phyloP scores from a whole-genome alignment of 1,140 invertebrate species.

The Cyclargus thomasi region DNA sequence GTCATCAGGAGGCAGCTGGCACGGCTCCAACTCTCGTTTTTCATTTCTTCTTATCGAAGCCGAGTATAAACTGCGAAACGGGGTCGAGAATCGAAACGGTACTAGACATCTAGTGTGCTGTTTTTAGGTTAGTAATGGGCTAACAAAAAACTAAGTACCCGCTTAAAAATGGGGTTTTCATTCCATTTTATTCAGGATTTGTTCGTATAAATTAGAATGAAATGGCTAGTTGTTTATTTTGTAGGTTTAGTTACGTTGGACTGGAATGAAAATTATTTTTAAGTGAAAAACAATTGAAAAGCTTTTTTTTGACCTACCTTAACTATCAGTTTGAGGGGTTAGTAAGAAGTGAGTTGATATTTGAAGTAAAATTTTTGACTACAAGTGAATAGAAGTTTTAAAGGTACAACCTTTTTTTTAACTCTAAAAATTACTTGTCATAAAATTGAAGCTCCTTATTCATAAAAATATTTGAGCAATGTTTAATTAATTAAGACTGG shows the following conservation, averaged over 20 bases:
- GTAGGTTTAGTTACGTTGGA: background rate
- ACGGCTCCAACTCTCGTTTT: conserved; percentile 6
- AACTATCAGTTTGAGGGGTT: no score
- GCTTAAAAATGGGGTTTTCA: conserved; percentile 6
- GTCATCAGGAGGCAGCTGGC: conserved; percentile 2
- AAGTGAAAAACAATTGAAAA: background rate
- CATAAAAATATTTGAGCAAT: no score
- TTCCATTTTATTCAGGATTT: background rate
- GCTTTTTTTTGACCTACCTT: background rate
- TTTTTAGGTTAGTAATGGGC: conserved; percentile 14
- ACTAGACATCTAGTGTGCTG: conserved; percentile 13
- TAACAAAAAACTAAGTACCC: conserved; percentile 8
- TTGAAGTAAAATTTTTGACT: no score
- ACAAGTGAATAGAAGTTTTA: no score
- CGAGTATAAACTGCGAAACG: conserved; percentile 4
- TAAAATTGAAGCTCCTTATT: no score
- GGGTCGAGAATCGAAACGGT: conserved; percentile 14
- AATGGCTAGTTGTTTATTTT: background rate
- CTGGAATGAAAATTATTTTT: background rate
- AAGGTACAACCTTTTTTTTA: no score
- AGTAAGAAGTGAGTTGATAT: no score
- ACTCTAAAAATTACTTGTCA: no score
- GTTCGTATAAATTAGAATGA: background rate
- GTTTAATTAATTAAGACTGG: no score
- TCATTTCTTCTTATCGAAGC: conserved; percentile 15